phyloP scores from a whole-genome alignment of 2,797 vertebrate species.

The Platyrinchus mystaceus region DNA sequence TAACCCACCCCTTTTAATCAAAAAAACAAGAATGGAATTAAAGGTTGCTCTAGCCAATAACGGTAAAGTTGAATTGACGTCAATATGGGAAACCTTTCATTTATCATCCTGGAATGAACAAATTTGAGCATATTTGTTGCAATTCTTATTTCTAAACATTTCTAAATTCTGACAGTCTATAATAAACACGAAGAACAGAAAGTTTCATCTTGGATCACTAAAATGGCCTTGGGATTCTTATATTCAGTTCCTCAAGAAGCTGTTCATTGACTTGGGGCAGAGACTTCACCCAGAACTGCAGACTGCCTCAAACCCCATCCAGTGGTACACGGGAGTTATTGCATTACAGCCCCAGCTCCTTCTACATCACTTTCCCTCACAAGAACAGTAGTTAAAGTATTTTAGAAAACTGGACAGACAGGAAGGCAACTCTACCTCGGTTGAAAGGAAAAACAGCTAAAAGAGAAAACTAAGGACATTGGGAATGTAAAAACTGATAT shows the following conservation, averaged over 20 bases:
- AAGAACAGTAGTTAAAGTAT: neutral
- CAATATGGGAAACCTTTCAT: neutral
- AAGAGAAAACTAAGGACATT: neutral
- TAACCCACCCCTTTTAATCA: slow-evolving; percentile 9
- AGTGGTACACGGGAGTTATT: slow-evolving; percentile 46
- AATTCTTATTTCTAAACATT: slow-evolving; percentile 20
- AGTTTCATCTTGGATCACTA: neutral
- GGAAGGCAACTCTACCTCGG: neutral
- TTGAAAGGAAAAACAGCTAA: neutral
- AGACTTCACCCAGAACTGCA: neutral
- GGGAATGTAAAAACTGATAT: neutral
- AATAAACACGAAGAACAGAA: neutral
- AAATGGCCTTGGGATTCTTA: neutral
- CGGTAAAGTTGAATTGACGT: slow-evolving; percentile 14
- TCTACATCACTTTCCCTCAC: neutral
- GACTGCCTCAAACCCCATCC: slow-evolving; percentile 60
- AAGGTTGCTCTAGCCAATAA: slow-evolving; percentile 24
- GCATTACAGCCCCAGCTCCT: neutral
- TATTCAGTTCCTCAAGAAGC: neutral
- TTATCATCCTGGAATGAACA: neutral
- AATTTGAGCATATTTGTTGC: neutral
- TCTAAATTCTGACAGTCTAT: neutral
- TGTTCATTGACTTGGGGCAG: neutral
- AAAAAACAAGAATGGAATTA: slow-evolving; percentile 35
- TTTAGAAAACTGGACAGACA: neutral